Base-by-base conservation (phyloP, 2,113 vertebrate species). In the Calyptomena viridis region DNA sequence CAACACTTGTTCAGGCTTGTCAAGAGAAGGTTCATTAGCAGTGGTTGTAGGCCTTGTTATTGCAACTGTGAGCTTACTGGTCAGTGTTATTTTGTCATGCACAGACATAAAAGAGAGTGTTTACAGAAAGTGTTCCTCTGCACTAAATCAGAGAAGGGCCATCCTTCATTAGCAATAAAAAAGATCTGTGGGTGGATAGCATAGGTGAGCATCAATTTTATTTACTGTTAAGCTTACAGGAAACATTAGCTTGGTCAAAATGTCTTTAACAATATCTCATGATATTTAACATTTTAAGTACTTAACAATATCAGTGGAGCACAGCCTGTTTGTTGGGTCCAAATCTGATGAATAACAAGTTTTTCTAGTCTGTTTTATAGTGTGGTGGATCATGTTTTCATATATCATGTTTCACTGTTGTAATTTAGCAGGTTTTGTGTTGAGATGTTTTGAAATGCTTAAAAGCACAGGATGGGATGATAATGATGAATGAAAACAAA, bases 401-500 rank as follows among this genome's bases (percentile, higher is more conserved):
- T 20, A 28, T 31, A n/a, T 84, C 20, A 2, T 25, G 11, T 50
- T 53, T 85, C 1, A 0, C 28, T 72, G 12, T 19, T 0, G 0
- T 49, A 44, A 74, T 85, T 64, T 2, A 0, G 9, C 40, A 46
- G 15, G 22, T 21, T 83, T 85, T 91, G 8, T 42, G 67, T 25
- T 83, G 50, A 56, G 49, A 55, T 84, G 44, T 40, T 92, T 80
- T 55, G 39, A 93, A 90, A 88, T 66, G 6, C 82, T 90, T 80
- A 58, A 86, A 90, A 84, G 33, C 28, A 62, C 16, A 49, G 30
- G n/a, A 64, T 1, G 1, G 21, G 50, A 52, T 37, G 28, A 16
- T 92, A 86, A 71, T 17, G 35, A 59, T 66, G 52, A 80, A 21
- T 0, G 5, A 80, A 93, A 69, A 0, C 25, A 92, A 71, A 35